phyloP scores from a whole-genome alignment of 2,888 invertebrate species.

The Ormyrus pomaceus region DNA sequence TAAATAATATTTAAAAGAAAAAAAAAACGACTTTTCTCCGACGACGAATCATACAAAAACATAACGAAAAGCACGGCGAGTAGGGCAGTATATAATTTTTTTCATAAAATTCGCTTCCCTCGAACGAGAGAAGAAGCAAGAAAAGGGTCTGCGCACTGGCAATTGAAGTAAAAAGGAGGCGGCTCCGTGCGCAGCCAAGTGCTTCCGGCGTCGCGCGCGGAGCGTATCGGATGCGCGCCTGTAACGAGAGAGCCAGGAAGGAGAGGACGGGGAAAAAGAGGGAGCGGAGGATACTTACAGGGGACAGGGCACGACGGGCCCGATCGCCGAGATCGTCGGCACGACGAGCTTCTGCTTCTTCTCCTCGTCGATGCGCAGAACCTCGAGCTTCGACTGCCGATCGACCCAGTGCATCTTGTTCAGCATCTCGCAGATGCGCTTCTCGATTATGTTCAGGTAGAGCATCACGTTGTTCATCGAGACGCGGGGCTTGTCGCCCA shows the following conservation, averaged over 20 bases:
- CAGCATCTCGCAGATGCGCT: slow-evolving; percentile 83
- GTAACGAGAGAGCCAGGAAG: background rate
- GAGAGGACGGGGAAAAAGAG: background rate
- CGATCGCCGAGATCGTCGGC: slow-evolving; percentile 72
- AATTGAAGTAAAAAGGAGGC: slow-evolving; percentile 29
- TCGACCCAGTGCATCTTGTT: slow-evolving; percentile 77
- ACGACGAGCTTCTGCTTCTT: slow-evolving; percentile 69
- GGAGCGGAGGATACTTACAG: slow-evolving; percentile 71
- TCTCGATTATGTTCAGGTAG: slow-evolving; percentile 89
- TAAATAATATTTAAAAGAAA: no score
- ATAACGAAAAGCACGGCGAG: no score
- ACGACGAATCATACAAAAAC: no score
- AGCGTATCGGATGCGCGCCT: slow-evolving; percentile 18
- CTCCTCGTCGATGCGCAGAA: slow-evolving; percentile 69
- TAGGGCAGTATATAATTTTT: no score
- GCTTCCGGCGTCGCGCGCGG: slow-evolving; percentile 15
- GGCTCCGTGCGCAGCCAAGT: slow-evolving; percentile 1
- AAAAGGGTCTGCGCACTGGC: background rate
- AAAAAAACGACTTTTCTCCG: no score
- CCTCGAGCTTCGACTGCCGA: slow-evolving; percentile 65
- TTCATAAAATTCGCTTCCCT: no score
- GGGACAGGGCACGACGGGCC: slow-evolving; percentile 77
- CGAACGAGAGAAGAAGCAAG: no score
- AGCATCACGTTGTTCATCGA: slow-evolving; percentile 87
- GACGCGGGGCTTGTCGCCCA: slow-evolving; percentile 85